These are phyloP conservation scores for Glaucopsyche alexis DNA, from an alignment of 2,888 invertebrate species.

Conservation along the genomic window DNA sequence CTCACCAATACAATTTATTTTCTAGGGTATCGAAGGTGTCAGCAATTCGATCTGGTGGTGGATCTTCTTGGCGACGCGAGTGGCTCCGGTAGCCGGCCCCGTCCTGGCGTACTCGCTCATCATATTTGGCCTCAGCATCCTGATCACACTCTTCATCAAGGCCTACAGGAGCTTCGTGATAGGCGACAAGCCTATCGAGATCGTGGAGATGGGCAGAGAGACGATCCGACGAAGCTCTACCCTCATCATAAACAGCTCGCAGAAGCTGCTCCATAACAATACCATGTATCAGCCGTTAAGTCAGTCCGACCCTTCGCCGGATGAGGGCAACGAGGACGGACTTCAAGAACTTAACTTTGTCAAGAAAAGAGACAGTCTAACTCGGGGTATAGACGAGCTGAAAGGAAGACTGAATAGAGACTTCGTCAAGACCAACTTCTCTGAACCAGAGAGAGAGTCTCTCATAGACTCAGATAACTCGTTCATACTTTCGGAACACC, in stretches of 20 bases:
- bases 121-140: constrained; percentile 82
- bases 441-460: constrained; percentile 60
- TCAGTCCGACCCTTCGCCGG: constrained; percentile 35
- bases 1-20: constrained; percentile 38
- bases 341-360: constrained; percentile 54
- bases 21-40: constrained; percentile 87
- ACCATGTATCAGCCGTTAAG: constrained; percentile 67
- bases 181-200: constrained; percentile 84
- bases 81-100: constrained; percentile 86
- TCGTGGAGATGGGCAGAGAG: constrained; percentile 87
- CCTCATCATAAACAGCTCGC: constrained; percentile 79
- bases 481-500: constrained; percentile 65
- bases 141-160: constrained; percentile 84
- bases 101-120: constrained; percentile 86
- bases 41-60: constrained; percentile 89
- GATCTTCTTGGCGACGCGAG: constrained; percentile 89
- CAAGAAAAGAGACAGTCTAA: constrained; percentile 46
- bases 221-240: constrained; percentile 85
- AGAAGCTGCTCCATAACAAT: constrained; percentile 80
- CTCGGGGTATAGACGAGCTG: constrained; percentile 57
- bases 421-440: constrained; percentile 59
- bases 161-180: constrained; percentile 88
- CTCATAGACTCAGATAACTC: constrained; percentile 64
- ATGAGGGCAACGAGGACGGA: constrained; percentile 40
- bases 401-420: constrained; percentile 54